Evolutionary conservation across 2,888 invertebrate species (phyloP), one percentile per base, ranked within the genome.

Genomic region (Dione juno): DNA sequence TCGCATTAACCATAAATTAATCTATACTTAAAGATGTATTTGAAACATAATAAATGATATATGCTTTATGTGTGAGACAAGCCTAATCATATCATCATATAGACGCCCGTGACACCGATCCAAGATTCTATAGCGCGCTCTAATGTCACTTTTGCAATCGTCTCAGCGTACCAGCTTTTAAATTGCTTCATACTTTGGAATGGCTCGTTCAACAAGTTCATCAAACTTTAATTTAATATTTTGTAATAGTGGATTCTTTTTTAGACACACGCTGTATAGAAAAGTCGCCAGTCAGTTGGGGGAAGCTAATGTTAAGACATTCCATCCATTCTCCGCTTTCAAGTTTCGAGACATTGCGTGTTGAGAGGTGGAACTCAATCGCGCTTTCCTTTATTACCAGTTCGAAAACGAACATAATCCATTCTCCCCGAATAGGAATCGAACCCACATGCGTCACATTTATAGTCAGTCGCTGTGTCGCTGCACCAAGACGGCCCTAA

Each of bases 61-160:
- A 45, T 45, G n/a, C 3, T 6, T 45, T 10, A 45, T 6, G 9
- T 28, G 53, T 53, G n/a, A 35, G 3, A 28, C 28, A 54, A 9
- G 0, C 28, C 53, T 35, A 53, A 54, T 35, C 3, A n/a, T 35
- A 35, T 54, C 53, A 9, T 10, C 28, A n/a, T 35, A n/a, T 1
- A 9, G 9, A 35, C 54, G 54, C 54, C 54, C 37, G 37, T 57
- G 61, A 61, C 61, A 61, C 61, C 28, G 45, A 45, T 61, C 28
- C 11, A 45, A 43, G 11, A 13, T 61, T 61, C 61, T 43, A 61
- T 45, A 43, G n/a, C 28, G 10, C 35, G 28, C 28, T 61, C 45
- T 45, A 61, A 61, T 61, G 61, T 61, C 45, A 45, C 45, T 61
- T 61, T 61, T 61, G 61, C 61, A 61, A 61, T 61, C 43, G 10